These are phyloP conservation scores for Archocentrus centrarchus DNA, from an alignment of 2,113 vertebrate species.

Conservation along the genomic window DNA sequence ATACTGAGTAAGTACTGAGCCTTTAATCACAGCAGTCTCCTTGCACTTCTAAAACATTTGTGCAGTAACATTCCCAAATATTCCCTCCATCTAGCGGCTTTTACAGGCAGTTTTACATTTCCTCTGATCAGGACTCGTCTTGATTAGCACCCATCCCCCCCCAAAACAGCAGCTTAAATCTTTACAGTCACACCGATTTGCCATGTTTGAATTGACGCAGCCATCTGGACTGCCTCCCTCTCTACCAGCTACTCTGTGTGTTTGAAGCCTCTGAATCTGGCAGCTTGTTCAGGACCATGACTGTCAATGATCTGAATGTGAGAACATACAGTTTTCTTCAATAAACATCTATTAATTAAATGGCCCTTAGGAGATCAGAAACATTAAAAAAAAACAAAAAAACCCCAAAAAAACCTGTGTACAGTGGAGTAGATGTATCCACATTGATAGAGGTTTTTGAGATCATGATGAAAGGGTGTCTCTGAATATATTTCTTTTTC, in stretches of 20 bases:
- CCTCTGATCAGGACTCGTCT: conserved; percentile 21
- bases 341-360: conserved; percentile 1
- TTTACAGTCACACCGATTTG: conserved; percentile 31
- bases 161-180: conserved; percentile 36
- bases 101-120: not conserved
- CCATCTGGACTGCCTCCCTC: conserved; percentile 41
- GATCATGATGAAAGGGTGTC: not conserved
- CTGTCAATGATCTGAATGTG: not conserved
- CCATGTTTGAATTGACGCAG: conserved; percentile 27
- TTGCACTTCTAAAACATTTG: not conserved
- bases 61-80: not conserved
- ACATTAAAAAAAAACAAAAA: not conserved
- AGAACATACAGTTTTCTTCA: conserved; percentile 1
- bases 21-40: not conserved
- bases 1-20: not conserved
- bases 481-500: conserved; percentile 6
- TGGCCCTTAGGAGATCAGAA: not conserved
- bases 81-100: not conserved
- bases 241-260: conserved; percentile 32
- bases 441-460: not conserved
- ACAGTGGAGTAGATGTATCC: not conserved
- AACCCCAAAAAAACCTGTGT: not conserved
- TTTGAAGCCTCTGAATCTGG: conserved; percentile 11
- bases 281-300: conserved; percentile 1
- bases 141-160: conserved; percentile 20